A percentile compares a stretch with the other conserved stretches of the same genome.
These are phyloP conservation scores for Gadopsis bispinosus DNA, from an alignment of 2,797 vertebrate species.

Conservation along the genomic window DNA sequence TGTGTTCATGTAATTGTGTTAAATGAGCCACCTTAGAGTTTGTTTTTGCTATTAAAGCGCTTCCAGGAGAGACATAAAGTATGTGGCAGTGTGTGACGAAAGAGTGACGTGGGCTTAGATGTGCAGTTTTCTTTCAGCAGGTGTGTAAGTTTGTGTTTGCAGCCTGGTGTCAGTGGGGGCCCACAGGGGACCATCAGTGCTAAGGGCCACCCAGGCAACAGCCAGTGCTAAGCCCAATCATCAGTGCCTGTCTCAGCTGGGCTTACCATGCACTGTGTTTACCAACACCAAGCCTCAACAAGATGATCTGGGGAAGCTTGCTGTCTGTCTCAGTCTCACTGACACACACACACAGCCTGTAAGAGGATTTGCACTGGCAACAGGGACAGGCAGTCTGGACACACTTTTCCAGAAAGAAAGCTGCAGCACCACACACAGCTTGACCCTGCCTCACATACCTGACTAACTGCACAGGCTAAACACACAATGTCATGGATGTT, in stretches of 20 bases:
- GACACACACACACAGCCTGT: slow-evolving; percentile 41
- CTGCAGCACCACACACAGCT: slow-evolving; percentile 55
- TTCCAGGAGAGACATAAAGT: slow-evolving; percentile 21
- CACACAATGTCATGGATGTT: slow-evolving; percentile 20
- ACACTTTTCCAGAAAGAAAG: slow-evolving; percentile 60
- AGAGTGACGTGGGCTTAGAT: slow-evolving; percentile 1
- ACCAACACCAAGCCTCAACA: slow-evolving; percentile 75
- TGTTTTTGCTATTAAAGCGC: slow-evolving; percentile 47
- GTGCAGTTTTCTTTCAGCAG: slow-evolving; percentile 17
- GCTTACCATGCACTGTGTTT: slow-evolving; percentile 79
- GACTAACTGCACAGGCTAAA: slow-evolving; percentile 52
- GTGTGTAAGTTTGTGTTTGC: slow-evolving; percentile 31
- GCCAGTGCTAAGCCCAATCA: slow-evolving; percentile 69
- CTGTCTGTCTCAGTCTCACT: slow-evolving; percentile 40
- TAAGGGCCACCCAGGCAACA: slow-evolving; percentile 64
- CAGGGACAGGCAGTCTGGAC: slow-evolving; percentile 53
- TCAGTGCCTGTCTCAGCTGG: slow-evolving; percentile 68
- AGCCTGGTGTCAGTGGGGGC: slow-evolving; percentile 16
- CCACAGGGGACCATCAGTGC: slow-evolving; percentile 34
- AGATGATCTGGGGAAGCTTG: slow-evolving; percentile 74
- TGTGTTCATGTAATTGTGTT: slow-evolving; percentile 65
- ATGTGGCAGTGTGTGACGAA: slow-evolving; percentile 21
- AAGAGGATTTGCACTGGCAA: slow-evolving; percentile 80
- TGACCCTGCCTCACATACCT: slow-evolving; percentile 57
- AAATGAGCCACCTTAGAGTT: slow-evolving; percentile 44